Percentiles rank a stretch among this genome's conserved stretches.
Evolutionary conservation across 2,113 vertebrate species (phyloP).

Genomic region (Daboia siamensis): DNA sequence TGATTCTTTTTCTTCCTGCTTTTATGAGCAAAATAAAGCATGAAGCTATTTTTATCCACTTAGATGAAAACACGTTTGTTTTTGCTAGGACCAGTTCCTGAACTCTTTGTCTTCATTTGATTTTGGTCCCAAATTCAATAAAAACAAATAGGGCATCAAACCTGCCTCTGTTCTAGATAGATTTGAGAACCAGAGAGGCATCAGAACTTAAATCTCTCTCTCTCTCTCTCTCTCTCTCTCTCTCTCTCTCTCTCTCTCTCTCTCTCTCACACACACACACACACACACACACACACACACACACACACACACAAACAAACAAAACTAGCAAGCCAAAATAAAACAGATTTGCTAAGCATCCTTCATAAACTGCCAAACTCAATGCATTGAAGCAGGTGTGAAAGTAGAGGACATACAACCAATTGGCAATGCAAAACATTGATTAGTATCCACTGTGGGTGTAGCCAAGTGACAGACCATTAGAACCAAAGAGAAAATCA

Average conservation of each 20-base stretch:
- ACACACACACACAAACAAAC: not conserved
- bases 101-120: not conserved
- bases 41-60: not conserved
- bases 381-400: not conserved
- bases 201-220: not conserved
- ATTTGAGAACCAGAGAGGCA: not conserved
- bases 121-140: not conserved
- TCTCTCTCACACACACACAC: too few species aligned
- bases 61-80: not conserved
- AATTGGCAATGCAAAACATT: not conserved
- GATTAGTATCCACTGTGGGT: not conserved
- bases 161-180: not conserved
- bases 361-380: not conserved
- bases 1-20: not conserved
- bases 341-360: not conserved
- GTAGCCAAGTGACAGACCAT: not conserved
- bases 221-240: too few species aligned
- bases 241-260: too few species aligned
- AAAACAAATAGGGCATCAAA: not conserved
- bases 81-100: not conserved
- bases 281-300: too few species aligned
- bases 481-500: not conserved
- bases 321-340: not conserved
- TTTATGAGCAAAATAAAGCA: not conserved
- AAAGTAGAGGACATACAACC: not conserved